Conservation (phyloP, 64 coral and sea anemone species). For the Actinia equina region DNA sequence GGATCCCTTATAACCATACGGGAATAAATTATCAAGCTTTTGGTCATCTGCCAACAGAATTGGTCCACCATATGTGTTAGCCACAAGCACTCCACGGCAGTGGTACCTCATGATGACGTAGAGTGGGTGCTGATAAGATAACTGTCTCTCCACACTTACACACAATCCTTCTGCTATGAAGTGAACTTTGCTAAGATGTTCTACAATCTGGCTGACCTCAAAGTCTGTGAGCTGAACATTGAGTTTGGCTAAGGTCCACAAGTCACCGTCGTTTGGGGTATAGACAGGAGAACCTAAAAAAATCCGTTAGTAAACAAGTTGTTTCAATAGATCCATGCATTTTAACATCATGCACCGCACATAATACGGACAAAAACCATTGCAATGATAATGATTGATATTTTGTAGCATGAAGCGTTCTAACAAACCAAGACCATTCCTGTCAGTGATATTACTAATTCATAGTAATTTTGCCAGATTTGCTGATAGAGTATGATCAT, state of each 20-base stretch:
- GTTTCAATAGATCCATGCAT: no score
- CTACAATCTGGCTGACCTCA: conserved; percentile 50
- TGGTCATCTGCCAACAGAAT: neutral
- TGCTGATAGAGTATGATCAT: no score
- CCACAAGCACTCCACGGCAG: conserved; percentile 38
- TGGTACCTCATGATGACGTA: conserved; percentile 62
- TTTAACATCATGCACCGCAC: no score
- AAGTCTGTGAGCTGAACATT: conserved; percentile 62
- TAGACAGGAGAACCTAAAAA: conserved; percentile 47
- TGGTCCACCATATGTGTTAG: conserved; percentile 47
- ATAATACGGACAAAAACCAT: no score
- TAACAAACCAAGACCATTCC: no score
- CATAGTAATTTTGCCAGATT: no score
- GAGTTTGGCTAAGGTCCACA: conserved; percentile 60
- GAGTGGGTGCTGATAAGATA: conserved; percentile 52
- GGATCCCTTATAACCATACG: conserved; percentile 36
- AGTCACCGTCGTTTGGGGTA: conserved; percentile 57
- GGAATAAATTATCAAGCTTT: conserved; percentile 43
- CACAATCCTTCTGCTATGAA: conserved; percentile 57
- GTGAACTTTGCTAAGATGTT: conserved; percentile 68
- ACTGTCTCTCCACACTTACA: conserved; percentile 38
- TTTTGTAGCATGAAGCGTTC: no score
- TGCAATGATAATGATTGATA: no score
- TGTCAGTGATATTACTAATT: no score
- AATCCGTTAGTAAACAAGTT: neutral